Evolutionary conservation across 2,888 invertebrate species (phyloP), one percentile per base, ranked within the genome.

Genomic region (Cryptosula pallasiana): DNA sequence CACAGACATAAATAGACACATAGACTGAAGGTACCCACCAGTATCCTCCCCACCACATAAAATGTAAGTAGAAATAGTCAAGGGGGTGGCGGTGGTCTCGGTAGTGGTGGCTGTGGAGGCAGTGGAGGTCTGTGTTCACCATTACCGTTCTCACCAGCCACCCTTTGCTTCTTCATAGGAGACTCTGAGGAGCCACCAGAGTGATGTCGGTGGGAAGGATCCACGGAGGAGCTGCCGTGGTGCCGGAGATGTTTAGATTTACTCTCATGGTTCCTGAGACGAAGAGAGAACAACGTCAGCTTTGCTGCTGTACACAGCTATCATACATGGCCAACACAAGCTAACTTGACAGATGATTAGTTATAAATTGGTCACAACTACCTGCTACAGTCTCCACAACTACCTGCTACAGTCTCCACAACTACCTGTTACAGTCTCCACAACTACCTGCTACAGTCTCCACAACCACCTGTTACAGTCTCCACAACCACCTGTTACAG

Each of bases 31-130:
- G n/a, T 23, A 16, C 81, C 78, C 83, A 83, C 82, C 82, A 84
- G 0, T 83, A 82, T 23, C 82, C 81, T 79, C 83, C 83, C 20
- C 20, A 5, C 45, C 20, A 45, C 20, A 45, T 13, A 13, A 45
- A 20, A 45, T n/a, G 9, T 45, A 45, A 29, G 34, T 13, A 9
- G 27, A 9, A 29, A 5, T 13, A 63, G 63, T 63, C 63, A 63
- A 32, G 63, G 63, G n/a, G 63, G 63, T 13, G 32, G 63, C 29
- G 63, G 63, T 32, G 63, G 63, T n/a, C 34, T 25, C 9, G 63
- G 63, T 13, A 63, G 63, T 29, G 63, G 63, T 13, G 63, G 63
- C 32, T 63, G 63, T 32, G 63, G 63, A 63, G 63, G 63, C 5
- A 63, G 34, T 2, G 63, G 63, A 29, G 63, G 63, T 34, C 63